Evolutionary conservation across 35 echinoderm and acorn worm species (phyloP), one percentile per base, ranked within the genome.

Genomic region (Anneissia japonica): DNA sequence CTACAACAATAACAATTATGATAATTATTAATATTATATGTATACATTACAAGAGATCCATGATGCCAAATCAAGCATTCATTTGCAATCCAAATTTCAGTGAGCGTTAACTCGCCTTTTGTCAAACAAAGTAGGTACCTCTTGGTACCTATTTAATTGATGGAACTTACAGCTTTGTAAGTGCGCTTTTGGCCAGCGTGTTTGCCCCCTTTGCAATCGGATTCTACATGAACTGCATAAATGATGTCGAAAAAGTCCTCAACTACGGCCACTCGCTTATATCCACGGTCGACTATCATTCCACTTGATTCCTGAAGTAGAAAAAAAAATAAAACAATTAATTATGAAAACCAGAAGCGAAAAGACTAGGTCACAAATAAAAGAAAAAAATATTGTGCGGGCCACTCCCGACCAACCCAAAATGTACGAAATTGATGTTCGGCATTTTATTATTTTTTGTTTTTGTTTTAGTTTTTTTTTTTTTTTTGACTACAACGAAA

Each of bases 171-270:
- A 39, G 96, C 96, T 93, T 89, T 86, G 81, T 99, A 99, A 31
- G 96, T 99, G 34, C 96, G 76, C 74, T 99, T 99, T 84, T 99
- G 96, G 26, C 96, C 96, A 28, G 96, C 96, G 38, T 99, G 96
- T 46, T 99, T 99, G 31, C 96, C 96, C 84, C 90, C 46, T 30
- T 85, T 91, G 14, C 89, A 86, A 29, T 99, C 96, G 5, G 89
- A 94, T 36, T 91, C 92, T 14, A 99, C 96, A 46, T 99, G 96
- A 23, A 99, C 92, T 36, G 91, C 84, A 46, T 94, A 91, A 38
- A 99, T 99, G 45, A 99, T 99, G 79, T 93, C 84, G 34, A 91
- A 99, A 46, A 99, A 99, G 78, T 99, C 96, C 39, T 99, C 96
- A 14, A 99, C 96, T 45, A 99, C 92, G 5, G 96, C 96, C 21